Base-by-base conservation (phyloP, 2,797 vertebrate species). In the Crypturellus tataupa region DNA sequence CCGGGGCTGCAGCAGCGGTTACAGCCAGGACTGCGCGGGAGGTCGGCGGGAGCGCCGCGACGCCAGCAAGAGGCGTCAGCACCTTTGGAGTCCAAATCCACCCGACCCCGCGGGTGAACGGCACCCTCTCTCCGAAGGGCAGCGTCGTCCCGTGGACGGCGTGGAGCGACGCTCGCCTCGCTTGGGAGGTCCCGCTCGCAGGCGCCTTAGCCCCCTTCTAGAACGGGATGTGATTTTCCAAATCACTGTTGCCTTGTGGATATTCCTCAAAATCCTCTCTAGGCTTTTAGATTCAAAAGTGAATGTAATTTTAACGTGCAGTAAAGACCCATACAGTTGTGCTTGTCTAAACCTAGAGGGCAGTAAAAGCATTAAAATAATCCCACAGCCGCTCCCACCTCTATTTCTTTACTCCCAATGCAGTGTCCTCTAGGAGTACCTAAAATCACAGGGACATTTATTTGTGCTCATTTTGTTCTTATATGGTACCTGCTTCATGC, bases 281-380 rank as follows among this genome's bases (percentile, higher is more conserved):
- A 14, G 33, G 46, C 35, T 24, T 80, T 62, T 33, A 73, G 80
- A 88, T 53, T 44, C 67, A 87, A 89, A 68, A 13, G 8, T 1
- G 3, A 58, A 55, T 37, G 55, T 11, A 56, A 53, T 64, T 49
- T 24, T 35, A 9, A 58, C 9, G 27, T 56, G 64, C 20, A 53
- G 16, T 69, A 3, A 51, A 85, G 62, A 80, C 15, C 39, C 33
- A 29, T 24, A 4, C 2, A 51, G 76, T 23, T 53, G 8, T 93
- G 81, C 72, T 75, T 15, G 21, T 40, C 87, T 51, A 92, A 83
- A 72, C 69, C 90, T 95, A 97, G 94, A 94, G 93, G 94, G 95
- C 95, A 94, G 93, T 78, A 93, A 78, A 94, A 81, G 72, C 91
- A 85, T 89, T 79, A 33, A 77, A 80, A 90, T 68, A 2, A 75